Percentiles rank a stretch among this genome's conserved stretches.
Evolutionary conservation across 2,888 invertebrate species (phyloP).

Genomic region (Spisula solida): DNA sequence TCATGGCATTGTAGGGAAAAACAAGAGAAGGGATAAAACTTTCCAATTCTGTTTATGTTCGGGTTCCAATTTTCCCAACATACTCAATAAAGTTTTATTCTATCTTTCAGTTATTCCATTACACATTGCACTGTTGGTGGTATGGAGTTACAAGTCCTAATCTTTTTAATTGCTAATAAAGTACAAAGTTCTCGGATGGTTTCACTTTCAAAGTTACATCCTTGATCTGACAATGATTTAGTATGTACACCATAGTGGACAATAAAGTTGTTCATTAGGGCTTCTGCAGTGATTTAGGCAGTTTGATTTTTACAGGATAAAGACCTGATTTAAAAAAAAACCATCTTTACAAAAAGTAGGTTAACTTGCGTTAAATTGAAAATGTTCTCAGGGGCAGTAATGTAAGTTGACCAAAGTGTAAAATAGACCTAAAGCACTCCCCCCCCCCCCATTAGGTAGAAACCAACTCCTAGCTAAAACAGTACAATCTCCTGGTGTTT

Average conservation of each 20-base stretch:
- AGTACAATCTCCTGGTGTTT: too few species aligned
- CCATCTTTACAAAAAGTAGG: too few species aligned
- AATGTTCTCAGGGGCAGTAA: too few species aligned
- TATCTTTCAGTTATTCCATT: neutral
- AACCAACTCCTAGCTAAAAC: too few species aligned
- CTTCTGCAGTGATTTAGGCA: neutral
- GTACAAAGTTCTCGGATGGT: neutral
- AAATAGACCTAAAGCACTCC: too few species aligned
- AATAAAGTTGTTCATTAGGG: conserved; percentile 34
- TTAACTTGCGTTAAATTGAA: too few species aligned
- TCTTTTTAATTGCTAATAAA: neutral
- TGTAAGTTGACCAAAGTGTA: too few species aligned
- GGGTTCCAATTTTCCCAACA: neutral
- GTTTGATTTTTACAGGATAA: neutral
- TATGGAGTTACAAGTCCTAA: neutral
- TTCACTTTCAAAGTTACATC: conserved; percentile 39
- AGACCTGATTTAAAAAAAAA: too few species aligned
- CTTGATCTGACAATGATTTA: conserved; percentile 31
- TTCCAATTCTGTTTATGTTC: too few species aligned
- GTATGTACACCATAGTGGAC: conserved; percentile 32
- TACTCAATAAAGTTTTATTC: neutral
- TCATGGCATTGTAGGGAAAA: neutral
- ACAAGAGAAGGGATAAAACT: neutral
- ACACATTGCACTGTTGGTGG: neutral
- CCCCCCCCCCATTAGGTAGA: too few species aligned